Evolutionary conservation across 1,140 invertebrate species (phyloP).

Genomic region (Achatina immaculata): DNA sequence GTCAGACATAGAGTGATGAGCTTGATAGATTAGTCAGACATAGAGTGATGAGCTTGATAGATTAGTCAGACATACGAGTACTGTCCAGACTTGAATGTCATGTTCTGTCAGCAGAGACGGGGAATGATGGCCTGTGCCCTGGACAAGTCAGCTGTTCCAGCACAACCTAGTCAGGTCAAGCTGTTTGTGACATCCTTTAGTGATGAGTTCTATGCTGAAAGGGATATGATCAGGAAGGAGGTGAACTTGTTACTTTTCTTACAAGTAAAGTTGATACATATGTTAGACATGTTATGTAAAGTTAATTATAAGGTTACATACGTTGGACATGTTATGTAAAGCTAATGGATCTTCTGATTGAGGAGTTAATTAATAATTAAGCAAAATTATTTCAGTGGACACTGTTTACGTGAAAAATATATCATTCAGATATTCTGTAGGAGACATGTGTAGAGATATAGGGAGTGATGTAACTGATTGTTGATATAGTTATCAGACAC

Average conservation of each 20-base stretch:
- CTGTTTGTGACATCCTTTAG: constrained; percentile 70
- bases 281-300: not conserved
- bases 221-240: constrained; percentile 69
- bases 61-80: no score
- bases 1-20: no score
- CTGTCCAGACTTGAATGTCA: no score
- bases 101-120: not conserved
- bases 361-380: not conserved
- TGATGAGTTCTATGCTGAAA: constrained; percentile 69
- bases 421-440: no score
- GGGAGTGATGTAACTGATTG: no score
- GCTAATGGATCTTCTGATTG: not conserved
- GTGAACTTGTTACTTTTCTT: constrained; percentile 44
- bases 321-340: not conserved
- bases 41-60: no score
- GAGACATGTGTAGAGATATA: no score
- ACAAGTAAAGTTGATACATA: no score
- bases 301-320: not conserved
- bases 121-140: constrained; percentile 55
- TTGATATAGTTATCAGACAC: no score
- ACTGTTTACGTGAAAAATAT: no score
- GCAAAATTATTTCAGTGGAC: no score
- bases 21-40: no score
- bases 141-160: constrained; percentile 24
- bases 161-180: constrained; percentile 55